Evolutionary conservation across 2,888 invertebrate species (phyloP), one percentile per base, ranked within the genome.

Genomic region (Drosophila monieri): DNA sequence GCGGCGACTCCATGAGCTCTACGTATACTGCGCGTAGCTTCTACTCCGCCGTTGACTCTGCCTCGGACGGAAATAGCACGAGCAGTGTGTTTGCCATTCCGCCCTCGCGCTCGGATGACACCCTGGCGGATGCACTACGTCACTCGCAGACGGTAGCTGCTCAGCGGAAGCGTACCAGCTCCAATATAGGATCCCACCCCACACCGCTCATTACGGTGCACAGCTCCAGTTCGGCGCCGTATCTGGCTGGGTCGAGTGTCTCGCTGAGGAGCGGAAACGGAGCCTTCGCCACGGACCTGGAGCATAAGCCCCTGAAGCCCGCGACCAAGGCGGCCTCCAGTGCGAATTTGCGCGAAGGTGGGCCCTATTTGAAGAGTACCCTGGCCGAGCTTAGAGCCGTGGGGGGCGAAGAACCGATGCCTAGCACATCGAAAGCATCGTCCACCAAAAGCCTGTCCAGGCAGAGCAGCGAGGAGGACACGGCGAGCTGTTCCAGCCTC

Each of bases 51-150:
- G 88, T 71, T 0, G 89, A 88, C 25, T 75, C 80, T 0, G 53
- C 51, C 44, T 79, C 85, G 3, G 83, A 80, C 9, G 78, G 83
- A 3, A 49, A 69, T 8, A 67, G 68, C 65, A 76, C 79, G 15
- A 80, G 69, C 59, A 76, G 66, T 32, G 76, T 88, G 6, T 89
- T 91, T 21, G 93, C 95, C 32, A 91, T 96, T 52, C 95, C 95
- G 4, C 95, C 96, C 0, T 96, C 96, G 0, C 93, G 95, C 51
- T 96, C 96, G 71, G 96, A 97, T 88, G 96, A 97, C 83, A 95
- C 95, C 0, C 91, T 97, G 6, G 93, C 88, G 77, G 91, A 73
- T 78, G 85, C 74, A 53, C 78, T 78, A 58, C 93, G 94, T 49
- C 92, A 93, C 44, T 91, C 91, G 54, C 92, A 94, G 69, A 93